A percentile compares a stretch with the other conserved stretches of the same genome.
Conservation (phyloP, 2,797 vertebrate species). For the Chelidonichthys spinosus region DNA sequence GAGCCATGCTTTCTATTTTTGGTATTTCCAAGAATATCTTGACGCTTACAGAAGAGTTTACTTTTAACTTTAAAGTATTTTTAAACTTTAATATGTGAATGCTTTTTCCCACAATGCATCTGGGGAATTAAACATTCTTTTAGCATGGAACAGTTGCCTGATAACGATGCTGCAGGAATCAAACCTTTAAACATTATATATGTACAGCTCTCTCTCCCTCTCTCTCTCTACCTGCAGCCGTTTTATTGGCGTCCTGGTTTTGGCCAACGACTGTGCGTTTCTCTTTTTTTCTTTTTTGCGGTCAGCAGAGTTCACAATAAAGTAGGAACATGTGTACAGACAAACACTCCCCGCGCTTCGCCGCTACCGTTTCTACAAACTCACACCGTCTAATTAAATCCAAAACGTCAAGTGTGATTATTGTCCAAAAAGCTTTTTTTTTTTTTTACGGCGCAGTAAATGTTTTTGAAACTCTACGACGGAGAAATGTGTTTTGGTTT, state of each 20-base stretch:
- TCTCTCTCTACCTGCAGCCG: not conserved
- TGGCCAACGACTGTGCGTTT: slow-evolving; percentile 48
- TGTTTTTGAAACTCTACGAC: slow-evolving; percentile 21
- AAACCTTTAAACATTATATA: too few species aligned
- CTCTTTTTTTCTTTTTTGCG: slow-evolving; percentile 21
- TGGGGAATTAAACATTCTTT: too few species aligned
- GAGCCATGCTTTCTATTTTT: too few species aligned
- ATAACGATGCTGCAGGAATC: too few species aligned
- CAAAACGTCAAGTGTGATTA: slow-evolving; percentile 48
- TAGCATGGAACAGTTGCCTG: too few species aligned
- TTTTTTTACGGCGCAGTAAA: slow-evolving; percentile 31
- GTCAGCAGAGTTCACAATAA: slow-evolving; percentile 74
- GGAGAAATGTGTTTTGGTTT: slow-evolving; percentile 46
- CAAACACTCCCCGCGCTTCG: slow-evolving; percentile 40
- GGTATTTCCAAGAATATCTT: too few species aligned
- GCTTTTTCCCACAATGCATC: too few species aligned
- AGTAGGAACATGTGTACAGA: slow-evolving; percentile 76
- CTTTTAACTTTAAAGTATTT: too few species aligned
- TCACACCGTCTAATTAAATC: slow-evolving; percentile 60
- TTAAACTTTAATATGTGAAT: too few species aligned
- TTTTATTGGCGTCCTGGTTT: slow-evolving; percentile 58
- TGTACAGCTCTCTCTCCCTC: not conserved
- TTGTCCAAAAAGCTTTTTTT: slow-evolving; percentile 28
- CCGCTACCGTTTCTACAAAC: slow-evolving; percentile 58
- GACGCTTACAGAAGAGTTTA: too few species aligned